phyloP scores from a whole-genome alignment of 2,888 invertebrate species.

The Acanthosepion esculentum region DNA sequence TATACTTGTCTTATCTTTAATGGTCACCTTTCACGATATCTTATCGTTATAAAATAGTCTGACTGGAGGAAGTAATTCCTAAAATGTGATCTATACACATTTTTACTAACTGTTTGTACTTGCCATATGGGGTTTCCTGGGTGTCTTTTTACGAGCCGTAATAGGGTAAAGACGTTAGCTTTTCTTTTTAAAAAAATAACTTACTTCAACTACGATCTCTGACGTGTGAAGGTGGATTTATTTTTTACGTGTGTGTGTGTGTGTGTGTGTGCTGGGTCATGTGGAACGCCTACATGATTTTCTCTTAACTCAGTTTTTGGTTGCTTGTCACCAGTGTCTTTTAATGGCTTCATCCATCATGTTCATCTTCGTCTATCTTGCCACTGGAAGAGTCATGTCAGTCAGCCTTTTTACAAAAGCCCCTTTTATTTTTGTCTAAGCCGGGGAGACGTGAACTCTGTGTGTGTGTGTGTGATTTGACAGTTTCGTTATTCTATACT shows the following conservation, averaged over 20 bases:
- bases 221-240: background rate
- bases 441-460: no score
- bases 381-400: background rate
- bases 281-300: background rate
- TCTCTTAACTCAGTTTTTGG: background rate
- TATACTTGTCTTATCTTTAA: no score
- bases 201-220: background rate
- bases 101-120: background rate
- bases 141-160: background rate
- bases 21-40: no score
- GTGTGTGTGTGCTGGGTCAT: background rate
- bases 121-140: background rate
- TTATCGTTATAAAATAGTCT: background rate
- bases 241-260: background rate
- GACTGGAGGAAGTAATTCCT: no score
- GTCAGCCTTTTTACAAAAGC: no score
- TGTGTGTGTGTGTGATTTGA: no score
- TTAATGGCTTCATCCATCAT: background rate
- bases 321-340: background rate
- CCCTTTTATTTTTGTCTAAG: no score
- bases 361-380: background rate
- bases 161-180: background rate
- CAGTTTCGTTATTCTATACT: no score
- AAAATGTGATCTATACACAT: background rate
- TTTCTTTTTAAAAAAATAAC: background rate